These are phyloP conservation scores for Actinia tenebrosa DNA, from an alignment of 64 coral and sea anemone species.

Conservation along the genomic window DNA sequence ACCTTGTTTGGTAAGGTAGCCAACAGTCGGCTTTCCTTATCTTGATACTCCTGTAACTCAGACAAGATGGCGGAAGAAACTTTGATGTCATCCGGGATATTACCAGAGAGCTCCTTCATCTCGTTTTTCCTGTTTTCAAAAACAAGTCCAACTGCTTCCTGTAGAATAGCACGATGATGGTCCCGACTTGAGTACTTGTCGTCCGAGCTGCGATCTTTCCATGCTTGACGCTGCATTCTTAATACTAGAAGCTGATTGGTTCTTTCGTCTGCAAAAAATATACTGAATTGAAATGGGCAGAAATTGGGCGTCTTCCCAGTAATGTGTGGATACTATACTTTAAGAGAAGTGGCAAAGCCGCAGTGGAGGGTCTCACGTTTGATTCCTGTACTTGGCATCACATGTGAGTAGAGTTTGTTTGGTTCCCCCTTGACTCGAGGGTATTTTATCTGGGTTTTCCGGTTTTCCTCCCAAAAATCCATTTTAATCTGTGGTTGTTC, in stretches of 20 bases:
- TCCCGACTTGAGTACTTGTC: slow-evolving; percentile 55
- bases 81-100: slow-evolving; percentile 46
- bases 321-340: too few species aligned
- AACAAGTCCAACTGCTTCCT: slow-evolving; percentile 79
- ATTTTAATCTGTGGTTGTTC: too few species aligned
- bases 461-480: too few species aligned
- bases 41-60: slow-evolving; percentile 77
- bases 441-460: too few species aligned
- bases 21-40: slow-evolving; percentile 65
- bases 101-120: slow-evolving; percentile 27
- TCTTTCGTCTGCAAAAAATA: slow-evolving; percentile 54
- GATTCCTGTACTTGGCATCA: too few species aligned
- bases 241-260: slow-evolving; percentile 85
- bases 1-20: slow-evolving; percentile 58
- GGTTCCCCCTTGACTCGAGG: too few species aligned
- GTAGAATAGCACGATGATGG: slow-evolving; percentile 62
- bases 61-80: slow-evolving; percentile 65
- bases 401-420: too few species aligned
- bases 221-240: slow-evolving; percentile 81
- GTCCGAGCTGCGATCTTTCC: slow-evolving; percentile 67
- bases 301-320: too few species aligned
- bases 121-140: slow-evolving; percentile 72
- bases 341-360: too few species aligned
- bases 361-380: too few species aligned
- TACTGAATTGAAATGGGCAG: not conserved